These are phyloP conservation scores for Eupithecia dodoneata DNA, from an alignment of 2,888 invertebrate genomes.

Conservation along the genomic window DNA sequence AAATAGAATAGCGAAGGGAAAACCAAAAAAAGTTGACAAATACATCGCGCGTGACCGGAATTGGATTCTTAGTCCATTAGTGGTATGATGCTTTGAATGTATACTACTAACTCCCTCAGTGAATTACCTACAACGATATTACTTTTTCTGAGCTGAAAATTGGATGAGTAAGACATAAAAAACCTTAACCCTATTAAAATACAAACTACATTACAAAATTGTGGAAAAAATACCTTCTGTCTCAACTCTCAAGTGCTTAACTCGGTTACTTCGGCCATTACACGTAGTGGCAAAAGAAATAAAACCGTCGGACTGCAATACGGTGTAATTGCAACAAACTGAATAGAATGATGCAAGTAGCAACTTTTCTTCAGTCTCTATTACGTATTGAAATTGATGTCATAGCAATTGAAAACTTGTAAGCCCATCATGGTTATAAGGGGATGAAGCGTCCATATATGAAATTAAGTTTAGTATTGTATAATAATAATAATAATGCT, in stretches of 20 bases:
- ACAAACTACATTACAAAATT: constrained; percentile 26
- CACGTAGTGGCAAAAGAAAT: constrained; percentile 36
- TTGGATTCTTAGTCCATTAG: too few species aligned
- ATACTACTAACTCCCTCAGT: not conserved
- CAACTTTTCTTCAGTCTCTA: constrained; percentile 30
- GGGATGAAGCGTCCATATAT: too few species aligned
- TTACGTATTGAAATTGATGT: not conserved
- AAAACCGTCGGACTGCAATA: constrained; percentile 29
- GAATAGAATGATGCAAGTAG: constrained; percentile 41
- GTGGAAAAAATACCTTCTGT: constrained; percentile 21
- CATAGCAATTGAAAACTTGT: too few species aligned
- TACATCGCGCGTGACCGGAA: too few species aligned
- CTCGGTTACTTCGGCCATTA: constrained; percentile 34
- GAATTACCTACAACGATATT: constrained; percentile 2
- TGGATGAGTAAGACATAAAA: not conserved
- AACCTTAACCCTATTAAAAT: not conserved
- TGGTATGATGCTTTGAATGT: too few species aligned
- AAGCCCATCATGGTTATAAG: too few species aligned
- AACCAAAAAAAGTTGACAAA: too few species aligned
- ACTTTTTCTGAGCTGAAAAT: constrained; percentile 6
- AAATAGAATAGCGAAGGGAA: too few species aligned
- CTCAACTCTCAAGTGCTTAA: constrained; percentile 28
- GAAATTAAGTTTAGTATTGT: too few species aligned
- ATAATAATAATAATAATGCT: too few species aligned
- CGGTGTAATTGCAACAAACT: constrained; percentile 37